Conservation (phyloP, 2,888 invertebrate genomes). For the Clitarchus hookeri region DNA sequence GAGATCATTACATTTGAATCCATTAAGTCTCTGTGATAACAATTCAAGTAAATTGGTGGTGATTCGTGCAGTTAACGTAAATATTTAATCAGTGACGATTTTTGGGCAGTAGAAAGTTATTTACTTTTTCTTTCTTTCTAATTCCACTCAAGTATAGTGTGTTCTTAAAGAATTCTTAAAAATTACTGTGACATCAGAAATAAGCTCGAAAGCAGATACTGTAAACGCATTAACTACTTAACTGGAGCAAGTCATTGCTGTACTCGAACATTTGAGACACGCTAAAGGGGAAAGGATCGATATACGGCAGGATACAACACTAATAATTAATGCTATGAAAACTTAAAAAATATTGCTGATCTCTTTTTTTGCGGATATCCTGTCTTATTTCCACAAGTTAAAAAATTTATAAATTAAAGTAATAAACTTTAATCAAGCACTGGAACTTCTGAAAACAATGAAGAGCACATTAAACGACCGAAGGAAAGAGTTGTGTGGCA, state of each 20-base stretch:
- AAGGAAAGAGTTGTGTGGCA: slow-evolving; percentile 11
- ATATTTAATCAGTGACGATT: not conserved
- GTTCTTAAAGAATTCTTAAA: slow-evolving; percentile 1
- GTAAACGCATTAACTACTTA: not conserved
- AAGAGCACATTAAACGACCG: not conserved
- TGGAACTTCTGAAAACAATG: not conserved
- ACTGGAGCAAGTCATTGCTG: not conserved
- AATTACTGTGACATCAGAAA: not conserved
- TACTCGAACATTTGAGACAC: not conserved
- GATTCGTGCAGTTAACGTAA: not conserved
- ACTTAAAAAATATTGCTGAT: not conserved
- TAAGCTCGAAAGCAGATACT: not conserved
- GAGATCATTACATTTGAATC: not conserved
- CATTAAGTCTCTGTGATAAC: not conserved
- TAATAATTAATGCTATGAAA: slow-evolving; percentile 15
- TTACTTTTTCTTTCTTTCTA: not conserved
- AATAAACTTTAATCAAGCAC: not conserved
- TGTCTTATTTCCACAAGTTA: not conserved
- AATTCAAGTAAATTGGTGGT: not conserved
- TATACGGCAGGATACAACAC: not conserved
- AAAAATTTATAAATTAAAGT: not conserved
- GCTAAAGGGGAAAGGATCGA: not conserved
- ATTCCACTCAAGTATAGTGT: not conserved
- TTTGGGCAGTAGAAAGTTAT: not conserved
- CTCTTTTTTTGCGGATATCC: not conserved